Conservation (phyloP, 2,113 vertebrate species). For the rat (Rattus norvegicus) region DNA sequence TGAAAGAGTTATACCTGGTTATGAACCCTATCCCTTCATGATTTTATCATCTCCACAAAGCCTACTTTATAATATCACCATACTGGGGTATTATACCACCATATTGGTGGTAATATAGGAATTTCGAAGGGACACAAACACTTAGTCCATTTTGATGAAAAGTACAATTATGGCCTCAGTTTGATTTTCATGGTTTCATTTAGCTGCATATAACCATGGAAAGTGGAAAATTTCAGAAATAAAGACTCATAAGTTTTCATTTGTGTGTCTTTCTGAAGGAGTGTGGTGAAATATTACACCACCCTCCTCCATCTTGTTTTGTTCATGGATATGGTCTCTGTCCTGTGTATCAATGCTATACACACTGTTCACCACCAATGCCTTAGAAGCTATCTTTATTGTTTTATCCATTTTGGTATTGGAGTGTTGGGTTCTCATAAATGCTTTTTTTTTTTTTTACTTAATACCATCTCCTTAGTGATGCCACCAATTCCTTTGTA, state of each 20-base stretch:
- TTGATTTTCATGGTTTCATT: constrained; percentile 13
- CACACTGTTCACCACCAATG: not conserved
- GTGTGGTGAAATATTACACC: not conserved
- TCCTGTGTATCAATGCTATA: not conserved
- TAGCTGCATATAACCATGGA: not conserved
- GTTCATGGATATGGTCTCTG: not conserved
- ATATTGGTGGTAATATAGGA: not conserved
- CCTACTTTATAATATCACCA: not conserved
- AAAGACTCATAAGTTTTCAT: not conserved
- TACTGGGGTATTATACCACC: not conserved
- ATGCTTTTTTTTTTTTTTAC: not conserved
- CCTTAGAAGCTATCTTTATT: not conserved
- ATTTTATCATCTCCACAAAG: not conserved
- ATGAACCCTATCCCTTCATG: not conserved
- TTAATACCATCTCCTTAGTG: not conserved
- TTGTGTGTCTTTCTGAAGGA: not conserved
- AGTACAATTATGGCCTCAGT: not conserved
- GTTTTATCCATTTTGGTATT: not conserved
- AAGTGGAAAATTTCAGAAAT: not conserved
- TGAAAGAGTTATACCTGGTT: not conserved
- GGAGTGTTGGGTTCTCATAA: not conserved
- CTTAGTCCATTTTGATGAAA: not conserved
- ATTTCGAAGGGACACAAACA: not conserved
- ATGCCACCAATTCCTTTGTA: not conserved
- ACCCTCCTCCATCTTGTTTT: not conserved